Evolutionary conservation across 2,797 vertebrate genomes (phyloP), one percentile per base, ranked within the genome.

Genomic region (Peromyscus attwateri): DNA sequence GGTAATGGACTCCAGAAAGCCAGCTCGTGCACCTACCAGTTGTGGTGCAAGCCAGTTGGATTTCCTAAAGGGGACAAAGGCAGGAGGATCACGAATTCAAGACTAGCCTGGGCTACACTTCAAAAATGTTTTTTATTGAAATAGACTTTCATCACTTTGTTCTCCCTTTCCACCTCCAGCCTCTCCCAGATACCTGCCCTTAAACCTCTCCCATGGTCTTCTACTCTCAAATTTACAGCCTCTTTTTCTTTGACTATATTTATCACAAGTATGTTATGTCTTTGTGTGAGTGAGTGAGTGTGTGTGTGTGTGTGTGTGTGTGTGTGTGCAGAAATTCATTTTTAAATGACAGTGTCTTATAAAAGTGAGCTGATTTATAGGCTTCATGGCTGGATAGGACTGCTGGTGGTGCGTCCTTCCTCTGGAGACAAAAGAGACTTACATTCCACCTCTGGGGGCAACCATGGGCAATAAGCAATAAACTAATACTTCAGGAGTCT

Each of bases 351-450:
- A 62, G 3, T 40, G 16, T 19, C n/a, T 82, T 29, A 71, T 62
- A 40, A 29, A 10, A 5, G 8, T 62, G 25, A 82, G 1, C 2
- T 82, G n/a, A 82, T 40, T 7, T 29, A 55, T 17, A 40, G 57
- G 55, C n/a, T 62, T 40, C 14, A 40, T 82, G 8, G 6, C 13
- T 40, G 3, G 1, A 6, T 60, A 37, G 55, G 55, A 60, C 34
- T 37, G 0, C 40, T 60, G 12, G 17, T 40, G 6, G 17, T 6
- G 10, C 19, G 1, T 82, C 55, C 1, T 2, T 57, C 19, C 13
- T 16, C 37, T 60, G 55, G 12, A 27, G 55, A 3, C n/a, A 40
- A 25, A 46, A 46, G 6, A 12, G 25, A 43, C 2, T 13, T 46
- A 43, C 1, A 13, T 29, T 14, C 13, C 2, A 29, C 25, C 40